Base-by-base conservation (phyloP, 35 echinoderm and acorn worm species). In the Anneissia japonica region DNA sequence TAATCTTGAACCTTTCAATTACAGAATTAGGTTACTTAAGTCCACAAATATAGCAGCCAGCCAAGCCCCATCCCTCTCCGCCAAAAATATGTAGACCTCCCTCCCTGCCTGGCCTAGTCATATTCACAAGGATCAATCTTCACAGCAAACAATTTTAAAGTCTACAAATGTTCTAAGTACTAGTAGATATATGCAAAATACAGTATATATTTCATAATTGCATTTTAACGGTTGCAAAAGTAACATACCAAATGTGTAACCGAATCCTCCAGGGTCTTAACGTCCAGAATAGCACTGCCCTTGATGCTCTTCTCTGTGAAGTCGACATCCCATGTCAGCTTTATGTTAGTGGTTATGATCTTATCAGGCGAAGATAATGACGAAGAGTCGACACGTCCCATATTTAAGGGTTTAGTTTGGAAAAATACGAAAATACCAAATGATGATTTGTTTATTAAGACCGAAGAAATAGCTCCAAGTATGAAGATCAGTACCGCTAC, bases 211-310 rank as follows among this genome's bases (percentile, higher is more conserved):
- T n/a, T n/a, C n/a, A n/a, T n/a, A n/a, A n/a, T n/a, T n/a, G n/a
- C n/a, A n/a, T n/a, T n/a, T n/a, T n/a, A n/a, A n/a, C n/a, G n/a
- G n/a, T n/a, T n/a, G n/a, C n/a, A n/a, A n/a, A n/a, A n/a, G n/a
- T n/a, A n/a, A 87, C 85, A 87, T 83, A 90, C 88, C 88, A 94
- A 72, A 76, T 90, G 79, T n/a, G 78, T 46, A 36, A 94, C 87
- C 14, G 80, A 88, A 39, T 94, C 88, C 40, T 87, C 17, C 10
- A 94, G 39, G 36, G 82, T 81, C 39, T 90, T 73, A 28, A 94
- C 32, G 31, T 84, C 76, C 11, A 90, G 41, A 46, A 86, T 84
- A 28, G 85, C 92, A 80, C 56, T 77, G 32, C 92, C 92, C 79
- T 39, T 83, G 4, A 94, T 39, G 16, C 43, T 87, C 39, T 86